Conservation (phyloP, 2,113 vertebrate species). For the Puntigrus tetrazona region DNA sequence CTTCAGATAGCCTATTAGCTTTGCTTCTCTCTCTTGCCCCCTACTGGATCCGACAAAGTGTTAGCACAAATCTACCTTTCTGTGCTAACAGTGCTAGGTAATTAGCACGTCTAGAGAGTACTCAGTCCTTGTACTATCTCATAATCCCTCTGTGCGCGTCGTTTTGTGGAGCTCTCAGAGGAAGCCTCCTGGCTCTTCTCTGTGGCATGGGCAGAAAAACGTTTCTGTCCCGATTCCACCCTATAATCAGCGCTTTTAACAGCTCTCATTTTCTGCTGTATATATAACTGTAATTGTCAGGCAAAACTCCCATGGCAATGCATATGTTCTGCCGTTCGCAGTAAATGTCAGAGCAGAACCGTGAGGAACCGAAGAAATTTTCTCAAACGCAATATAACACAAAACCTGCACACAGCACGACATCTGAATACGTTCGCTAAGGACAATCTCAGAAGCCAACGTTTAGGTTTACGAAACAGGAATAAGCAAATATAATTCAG, state of each 20-base stretch:
- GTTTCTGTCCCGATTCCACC: constrained; percentile 64
- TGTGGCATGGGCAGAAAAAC: constrained; percentile 39
- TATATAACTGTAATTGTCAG: constrained; percentile 82
- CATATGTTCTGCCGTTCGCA: constrained; percentile 70
- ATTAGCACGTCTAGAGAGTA: neutral
- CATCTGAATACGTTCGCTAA: neutral
- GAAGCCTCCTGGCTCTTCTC: constrained; percentile 40
- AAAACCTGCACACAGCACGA: neutral
- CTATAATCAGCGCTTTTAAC: constrained; percentile 77
- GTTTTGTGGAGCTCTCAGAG: constrained; percentile 13
- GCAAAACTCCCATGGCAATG: constrained; percentile 72
- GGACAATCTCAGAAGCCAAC: neutral
- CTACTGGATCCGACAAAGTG: neutral
- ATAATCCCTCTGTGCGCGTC: neutral
- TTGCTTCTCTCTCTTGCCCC: neutral
- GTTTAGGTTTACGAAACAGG: neutral
- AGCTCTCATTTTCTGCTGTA: constrained; percentile 79
- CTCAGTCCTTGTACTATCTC: neutral
- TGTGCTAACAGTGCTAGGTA: neutral
- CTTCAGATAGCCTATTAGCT: neutral
- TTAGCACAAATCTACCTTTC: neutral
- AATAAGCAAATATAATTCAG: neutral
- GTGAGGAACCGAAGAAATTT: constrained; percentile 45
- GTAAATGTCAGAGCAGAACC: constrained; percentile 63
- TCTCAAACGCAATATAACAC: constrained; percentile 8